A percentile compares a stretch with the other conserved stretches of the same genome.
phyloP scores from a whole-genome alignment of 2,888 invertebrate species.

The Zhengitettix transpicula region DNA sequence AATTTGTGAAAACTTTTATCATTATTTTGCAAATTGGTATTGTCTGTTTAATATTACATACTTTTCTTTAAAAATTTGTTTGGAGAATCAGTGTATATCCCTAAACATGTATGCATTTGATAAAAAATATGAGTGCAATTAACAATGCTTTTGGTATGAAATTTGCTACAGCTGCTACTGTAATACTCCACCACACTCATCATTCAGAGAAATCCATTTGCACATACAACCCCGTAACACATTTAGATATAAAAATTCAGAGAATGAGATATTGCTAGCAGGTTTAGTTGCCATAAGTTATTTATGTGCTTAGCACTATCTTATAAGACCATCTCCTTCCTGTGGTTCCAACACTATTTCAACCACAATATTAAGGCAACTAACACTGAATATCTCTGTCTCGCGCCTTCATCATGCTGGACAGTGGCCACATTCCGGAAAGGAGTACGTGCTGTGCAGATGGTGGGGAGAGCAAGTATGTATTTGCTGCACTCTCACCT shows the following conservation, averaged over 20 bases:
- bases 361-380: background rate
- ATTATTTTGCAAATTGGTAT: no score
- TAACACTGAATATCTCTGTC: conserved; percentile 6
- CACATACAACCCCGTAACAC: no score
- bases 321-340: no score
- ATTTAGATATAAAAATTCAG: no score
- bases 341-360: no score
- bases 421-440: conserved; percentile 99
- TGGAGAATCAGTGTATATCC: background rate
- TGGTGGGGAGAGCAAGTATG: conserved; percentile 98
- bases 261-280: no score
- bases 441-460: conserved; percentile 97
- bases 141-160: background rate
- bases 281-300: no score
- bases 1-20: no score
- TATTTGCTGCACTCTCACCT: conserved; percentile 27
- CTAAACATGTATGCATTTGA: background rate
- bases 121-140: background rate
- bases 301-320: no score
- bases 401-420: conserved; percentile 3
- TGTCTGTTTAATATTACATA: no score
- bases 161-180: background rate
- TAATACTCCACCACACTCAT: background rate
- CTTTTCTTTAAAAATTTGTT: background rate
- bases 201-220: no score